A percentile compares a stretch with the other conserved stretches of the same genome.
Evolutionary conservation across 2,888 invertebrate species (phyloP).

Genomic region (Alloscopus bannaensis): DNA sequence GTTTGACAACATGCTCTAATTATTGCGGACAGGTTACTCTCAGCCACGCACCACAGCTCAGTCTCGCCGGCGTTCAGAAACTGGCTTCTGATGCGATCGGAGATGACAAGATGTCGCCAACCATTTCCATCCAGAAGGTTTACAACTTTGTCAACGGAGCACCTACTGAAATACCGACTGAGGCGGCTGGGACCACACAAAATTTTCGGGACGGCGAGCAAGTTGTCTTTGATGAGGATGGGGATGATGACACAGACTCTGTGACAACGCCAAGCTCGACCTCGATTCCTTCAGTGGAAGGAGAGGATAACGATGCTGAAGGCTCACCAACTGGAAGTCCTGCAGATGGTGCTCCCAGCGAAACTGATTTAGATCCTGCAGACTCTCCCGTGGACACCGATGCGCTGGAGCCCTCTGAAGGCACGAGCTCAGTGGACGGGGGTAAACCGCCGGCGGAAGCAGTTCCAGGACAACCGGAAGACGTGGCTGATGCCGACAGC

Average conservation of each 20-base stretch:
- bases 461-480: constrained; percentile 51
- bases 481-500: not conserved
- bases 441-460: constrained; percentile 36
- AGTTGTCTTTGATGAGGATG: not conserved
- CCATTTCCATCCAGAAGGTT: constrained; percentile 38
- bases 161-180: not conserved
- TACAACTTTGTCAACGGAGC: constrained; percentile 32
- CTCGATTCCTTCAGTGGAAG: not conserved
- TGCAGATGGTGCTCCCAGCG: not conserved
- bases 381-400: not conserved
- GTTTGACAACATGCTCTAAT: not conserved
- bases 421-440: not conserved
- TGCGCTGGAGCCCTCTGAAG: not conserved
- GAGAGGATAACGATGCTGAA: not conserved
- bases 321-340: not conserved
- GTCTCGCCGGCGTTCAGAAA: not conserved
- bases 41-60: constrained; percentile 8
- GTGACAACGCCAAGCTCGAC: not conserved
- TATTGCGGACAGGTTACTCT: not conserved
- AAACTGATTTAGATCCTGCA: not conserved
- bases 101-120: constrained; percentile 29
- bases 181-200: not conserved
- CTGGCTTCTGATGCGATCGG: not conserved
- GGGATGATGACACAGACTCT: constrained; percentile 21
- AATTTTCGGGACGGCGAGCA: constrained; percentile 7